Base-by-base conservation (phyloP, 2,888 invertebrate species). In the Dorcus hopei region DNA sequence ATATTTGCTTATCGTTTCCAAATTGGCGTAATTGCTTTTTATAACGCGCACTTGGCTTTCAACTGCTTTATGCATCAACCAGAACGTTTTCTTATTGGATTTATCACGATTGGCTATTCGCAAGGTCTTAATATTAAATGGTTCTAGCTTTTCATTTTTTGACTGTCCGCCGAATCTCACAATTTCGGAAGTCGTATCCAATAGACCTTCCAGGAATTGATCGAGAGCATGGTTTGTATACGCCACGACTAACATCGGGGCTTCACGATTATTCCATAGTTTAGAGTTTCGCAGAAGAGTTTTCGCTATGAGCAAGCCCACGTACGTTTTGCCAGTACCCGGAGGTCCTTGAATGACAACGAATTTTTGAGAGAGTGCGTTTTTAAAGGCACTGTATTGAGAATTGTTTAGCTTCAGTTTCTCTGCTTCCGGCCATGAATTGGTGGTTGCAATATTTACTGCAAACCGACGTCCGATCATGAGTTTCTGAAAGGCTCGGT, bases 201-300 rank as follows among this genome's bases (percentile, higher is more conserved):
- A 70, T 7, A 90, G 79, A 9, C 88, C 89, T 72, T 90, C 87
- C 42, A 93, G 76, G 72, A 93, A 93, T 73, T 93, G 91, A 78
- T 93, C 93, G 43, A 94, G 77, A 9, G 93, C 92, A 73, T 92
- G 91, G 79, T 94, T 94, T 9, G 93, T 93, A 73, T 87, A 91
- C 69, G 92, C 90, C 11, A 93, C 85, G 0, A 94, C 80, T 7
- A 93, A 77, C 73, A 93, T 87, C 0, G 90, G 89, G 2, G 79
- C 78, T 14, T 47, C 49, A 3, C 33, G 1, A 19, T 3, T 19
- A 2, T 19, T 19, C 19, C 19, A 19, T 19, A 19, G 19, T 23
- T 42, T 42, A 38, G 52, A 16, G 14, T 55, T 58, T 39, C 42
- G 3, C 11, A 61, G 11, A 16, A 92, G 70, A 0, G 83, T 82